Evolutionary conservation across 2,888 invertebrate species (phyloP).

Genomic region (Drosophila rellima): DNA sequence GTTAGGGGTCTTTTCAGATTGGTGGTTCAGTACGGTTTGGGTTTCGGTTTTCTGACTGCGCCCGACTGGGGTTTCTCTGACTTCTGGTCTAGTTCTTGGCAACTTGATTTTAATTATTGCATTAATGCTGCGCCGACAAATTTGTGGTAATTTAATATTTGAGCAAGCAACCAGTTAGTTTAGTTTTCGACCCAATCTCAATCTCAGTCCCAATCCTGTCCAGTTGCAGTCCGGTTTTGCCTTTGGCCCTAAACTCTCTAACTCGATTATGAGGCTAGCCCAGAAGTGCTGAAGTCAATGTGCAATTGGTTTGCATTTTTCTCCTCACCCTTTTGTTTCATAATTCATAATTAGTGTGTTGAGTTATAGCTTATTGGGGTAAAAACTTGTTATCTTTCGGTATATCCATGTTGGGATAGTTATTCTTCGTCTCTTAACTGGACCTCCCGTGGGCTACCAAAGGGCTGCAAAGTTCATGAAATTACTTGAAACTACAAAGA

Average conservation of each 20-base stretch:
- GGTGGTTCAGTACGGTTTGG: conserved; percentile 30
- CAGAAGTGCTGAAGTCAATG: conserved; percentile 69
- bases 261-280: conserved; percentile 50
- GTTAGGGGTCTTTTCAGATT: conserved; percentile 45
- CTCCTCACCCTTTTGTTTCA: conserved; percentile 62
- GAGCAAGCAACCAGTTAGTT: conserved; percentile 57
- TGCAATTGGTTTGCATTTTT: conserved; percentile 63
- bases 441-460: conserved; percentile 36
- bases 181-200: conserved; percentile 41
- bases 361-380: conserved; percentile 70
- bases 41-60: conserved; percentile 20
- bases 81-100: conserved; percentile 52
- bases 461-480: conserved; percentile 45
- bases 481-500: conserved; percentile 49
- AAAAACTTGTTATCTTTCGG: conserved; percentile 64
- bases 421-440: conserved; percentile 13
- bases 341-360: conserved; percentile 72
- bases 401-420: conserved; percentile 16
- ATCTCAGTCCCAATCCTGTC: conserved; percentile 27
- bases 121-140: conserved; percentile 78
- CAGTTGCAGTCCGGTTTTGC: conserved; percentile 54
- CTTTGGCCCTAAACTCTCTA: conserved; percentile 27
- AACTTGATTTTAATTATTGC: conserved; percentile 81
- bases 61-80: conserved; percentile 31
- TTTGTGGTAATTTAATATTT: conserved; percentile 81